Evolutionary conservation across 2,113 vertebrate species (phyloP), one percentile per base, ranked within the genome.

Genomic region (Mormyrus iriodes): DNA sequence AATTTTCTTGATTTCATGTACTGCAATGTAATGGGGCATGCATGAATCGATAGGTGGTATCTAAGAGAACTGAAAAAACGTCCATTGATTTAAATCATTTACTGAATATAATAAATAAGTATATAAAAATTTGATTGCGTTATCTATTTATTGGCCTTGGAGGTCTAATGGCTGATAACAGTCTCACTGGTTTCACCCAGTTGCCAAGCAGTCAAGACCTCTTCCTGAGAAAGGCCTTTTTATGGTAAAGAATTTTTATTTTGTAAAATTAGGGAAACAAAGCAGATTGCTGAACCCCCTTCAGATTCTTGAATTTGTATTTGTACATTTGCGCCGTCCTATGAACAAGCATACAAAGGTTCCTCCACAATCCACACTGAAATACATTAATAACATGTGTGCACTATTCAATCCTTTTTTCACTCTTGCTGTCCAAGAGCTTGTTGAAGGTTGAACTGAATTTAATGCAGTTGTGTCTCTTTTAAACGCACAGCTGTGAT

Each of bases 21-120:
- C 21, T n/a, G 17, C 13, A 24, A 51, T 49, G 49, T 52, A 52
- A 35, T 52, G 49, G 35, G 49, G 44, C 24, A 85, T 24, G 48
- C 27, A 51, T 35, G 44, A 55, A 35, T 53, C 53, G 51, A 15
- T 52, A 39, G 44, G 51, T 31, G 31, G 24, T 55, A 21, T 86
- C 27, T 13, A 52, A n/a, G 17, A 53, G 48, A 86, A 55, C 4
- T 53, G 12, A 35, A 9, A n/a, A 7, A 39, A 86, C 51, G 53
- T 53, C 31, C 27, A 84, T 19, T 55, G 85, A 86, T 86, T n/a
- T 35, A 86, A 86, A 53, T 86, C 4, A 86, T 86, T 86, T 86
- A 53, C 51, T 53, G 8, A 35, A 35, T 55, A 86, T 86, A 35
- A 13, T 39, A 86, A 31, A 86, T 51, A 53, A 55, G 85, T 53